Conservation (phyloP, 2,113 vertebrate species). For the Dunckerocampus dactyliophorus region DNA sequence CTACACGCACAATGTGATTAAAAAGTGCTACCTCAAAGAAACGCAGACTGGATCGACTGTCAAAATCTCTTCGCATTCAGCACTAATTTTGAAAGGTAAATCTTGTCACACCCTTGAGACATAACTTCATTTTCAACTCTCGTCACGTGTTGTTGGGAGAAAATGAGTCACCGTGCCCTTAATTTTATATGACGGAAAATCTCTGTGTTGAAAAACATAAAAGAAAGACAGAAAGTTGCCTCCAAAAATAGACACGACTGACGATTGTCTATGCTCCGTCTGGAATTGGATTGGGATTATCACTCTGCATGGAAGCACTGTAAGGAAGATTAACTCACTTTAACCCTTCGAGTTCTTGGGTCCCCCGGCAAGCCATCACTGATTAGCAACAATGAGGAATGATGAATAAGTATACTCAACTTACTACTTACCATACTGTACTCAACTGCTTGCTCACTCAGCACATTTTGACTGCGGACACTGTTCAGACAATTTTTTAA, state of each 20-base stretch:
- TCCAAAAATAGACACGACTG: slow-evolving; percentile 42
- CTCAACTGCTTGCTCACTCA: no score
- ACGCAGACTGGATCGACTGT: slow-evolving; percentile 1
- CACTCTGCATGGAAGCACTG: background rate
- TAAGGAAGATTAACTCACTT: background rate
- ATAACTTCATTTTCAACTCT: slow-evolving; percentile 42
- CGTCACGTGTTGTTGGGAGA: slow-evolving; percentile 13
- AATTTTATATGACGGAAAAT: slow-evolving; percentile 38
- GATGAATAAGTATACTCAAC: no score
- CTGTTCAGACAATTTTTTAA: no score
- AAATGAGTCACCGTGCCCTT: slow-evolving; percentile 40
- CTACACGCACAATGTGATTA: background rate
- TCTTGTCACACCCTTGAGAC: slow-evolving; percentile 27
- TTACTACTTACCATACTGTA: no score
- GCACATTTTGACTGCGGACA: no score
- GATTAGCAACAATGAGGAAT: no score
- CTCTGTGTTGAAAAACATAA: slow-evolving; percentile 20
- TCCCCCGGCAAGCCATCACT: no score
- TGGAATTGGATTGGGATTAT: slow-evolving; percentile 25
- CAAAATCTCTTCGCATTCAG: slow-evolving; percentile 27
- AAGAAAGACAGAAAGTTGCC: background rate
- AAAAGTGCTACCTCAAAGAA: slow-evolving; percentile 20
- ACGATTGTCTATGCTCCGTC: background rate
- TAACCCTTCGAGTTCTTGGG: background rate
- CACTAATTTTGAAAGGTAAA: slow-evolving; percentile 15